Conservation (phyloP, 2,113 vertebrate genomes). For the Aleadryas rufinucha region DNA sequence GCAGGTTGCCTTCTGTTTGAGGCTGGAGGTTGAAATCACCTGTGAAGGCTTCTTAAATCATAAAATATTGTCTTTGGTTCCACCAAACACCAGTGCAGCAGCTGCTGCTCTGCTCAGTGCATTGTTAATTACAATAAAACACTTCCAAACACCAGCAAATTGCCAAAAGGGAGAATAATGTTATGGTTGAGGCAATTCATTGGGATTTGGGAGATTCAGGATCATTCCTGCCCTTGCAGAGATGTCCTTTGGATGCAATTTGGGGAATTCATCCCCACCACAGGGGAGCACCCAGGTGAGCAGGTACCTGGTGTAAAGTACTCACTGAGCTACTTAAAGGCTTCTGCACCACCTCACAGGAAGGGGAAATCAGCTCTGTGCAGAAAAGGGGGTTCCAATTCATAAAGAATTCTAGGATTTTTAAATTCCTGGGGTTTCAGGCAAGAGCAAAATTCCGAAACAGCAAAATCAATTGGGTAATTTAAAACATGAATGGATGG, state of each 20-base stretch:
- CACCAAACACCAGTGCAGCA: not conserved
- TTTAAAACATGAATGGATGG: not conserved
- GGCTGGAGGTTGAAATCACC: not conserved
- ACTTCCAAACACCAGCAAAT: not conserved
- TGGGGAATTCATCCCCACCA: not conserved
- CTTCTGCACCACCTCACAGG: not conserved
- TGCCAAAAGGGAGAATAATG: not conserved
- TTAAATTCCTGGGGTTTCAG: fast-evolving
- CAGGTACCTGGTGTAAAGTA: not conserved
- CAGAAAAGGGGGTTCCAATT: not conserved
- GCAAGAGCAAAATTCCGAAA: not conserved
- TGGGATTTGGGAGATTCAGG: not conserved
- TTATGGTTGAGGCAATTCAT: not conserved
- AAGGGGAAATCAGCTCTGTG: fast-evolving
- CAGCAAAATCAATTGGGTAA: not conserved
- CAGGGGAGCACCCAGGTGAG: not conserved
- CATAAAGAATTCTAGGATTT: not conserved
- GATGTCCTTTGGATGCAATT: not conserved
- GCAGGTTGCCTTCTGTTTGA: not conserved
- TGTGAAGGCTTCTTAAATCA: not conserved
- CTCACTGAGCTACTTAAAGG: not conserved
- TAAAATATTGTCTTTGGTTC: not conserved
- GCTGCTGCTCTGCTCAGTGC: not conserved
- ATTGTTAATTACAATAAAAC: not conserved
- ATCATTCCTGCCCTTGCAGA: not conserved